These are phyloP conservation scores for Melieria crassipennis DNA, from an alignment of 2,888 invertebrate species.

Conservation along the genomic window DNA sequence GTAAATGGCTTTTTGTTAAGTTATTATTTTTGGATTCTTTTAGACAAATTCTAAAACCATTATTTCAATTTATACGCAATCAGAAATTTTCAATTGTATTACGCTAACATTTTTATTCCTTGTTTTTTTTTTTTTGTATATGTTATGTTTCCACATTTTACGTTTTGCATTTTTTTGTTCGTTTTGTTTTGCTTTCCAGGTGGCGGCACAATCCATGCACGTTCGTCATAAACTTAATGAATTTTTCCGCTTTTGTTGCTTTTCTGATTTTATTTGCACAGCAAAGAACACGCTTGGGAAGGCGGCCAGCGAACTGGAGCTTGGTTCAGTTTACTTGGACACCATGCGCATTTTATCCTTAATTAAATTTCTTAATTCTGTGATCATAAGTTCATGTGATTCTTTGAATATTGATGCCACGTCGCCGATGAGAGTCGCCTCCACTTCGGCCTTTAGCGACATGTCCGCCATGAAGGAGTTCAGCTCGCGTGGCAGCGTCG, in stretches of 20 bases:
- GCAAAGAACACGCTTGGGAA: slow-evolving; percentile 32
- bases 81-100: not conserved
- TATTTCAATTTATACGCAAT: not conserved
- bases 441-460: slow-evolving; percentile 63
- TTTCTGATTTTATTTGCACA: slow-evolving; percentile 31
- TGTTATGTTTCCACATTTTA: slow-evolving; percentile 3
- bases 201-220: not conserved
- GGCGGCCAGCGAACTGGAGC: not conserved
- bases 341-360: slow-evolving; percentile 65
- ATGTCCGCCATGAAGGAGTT: slow-evolving; percentile 64
- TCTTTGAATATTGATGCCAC: slow-evolving; percentile 62
- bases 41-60: not conserved
- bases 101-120: not conserved
- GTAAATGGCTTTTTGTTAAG: not conserved
- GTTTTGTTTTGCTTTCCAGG: not conserved
- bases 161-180: not conserved
- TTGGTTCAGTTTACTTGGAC: slow-evolving; percentile 53
- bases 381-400: slow-evolving; percentile 61
- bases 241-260: not conserved
- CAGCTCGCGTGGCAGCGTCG: slow-evolving; percentile 58
- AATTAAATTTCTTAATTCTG: slow-evolving; percentile 61
- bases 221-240: not conserved
- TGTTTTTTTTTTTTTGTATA: not conserved
- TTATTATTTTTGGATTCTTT: not conserved
- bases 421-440: slow-evolving; percentile 60